phyloP scores from a whole-genome alignment of 2,113 vertebrate species.

The Xyrauchen texanus region DNA sequence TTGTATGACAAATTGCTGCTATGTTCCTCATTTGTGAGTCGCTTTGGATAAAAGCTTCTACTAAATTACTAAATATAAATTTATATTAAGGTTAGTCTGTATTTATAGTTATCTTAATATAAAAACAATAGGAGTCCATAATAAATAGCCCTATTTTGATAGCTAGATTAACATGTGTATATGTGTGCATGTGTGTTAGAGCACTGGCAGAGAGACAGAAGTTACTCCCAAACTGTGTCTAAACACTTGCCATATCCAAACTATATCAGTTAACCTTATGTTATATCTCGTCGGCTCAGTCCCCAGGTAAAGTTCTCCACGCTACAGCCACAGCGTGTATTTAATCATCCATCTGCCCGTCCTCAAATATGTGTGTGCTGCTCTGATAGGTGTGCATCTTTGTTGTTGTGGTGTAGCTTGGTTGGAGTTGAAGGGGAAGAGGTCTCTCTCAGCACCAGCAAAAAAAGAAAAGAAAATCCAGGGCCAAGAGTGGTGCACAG shows the following conservation, averaged over 20 bases:
- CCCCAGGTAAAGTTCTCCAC: slow-evolving; percentile 41
- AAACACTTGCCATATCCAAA: slow-evolving; percentile 31
- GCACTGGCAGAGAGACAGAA: slow-evolving; percentile 15
- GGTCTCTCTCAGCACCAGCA: slow-evolving; percentile 45
- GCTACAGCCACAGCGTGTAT: slow-evolving; percentile 32
- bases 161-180: no score
- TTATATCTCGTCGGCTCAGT: slow-evolving; percentile 40
- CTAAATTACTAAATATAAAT: no score
- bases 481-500: slow-evolving; percentile 44
- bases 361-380: slow-evolving; percentile 26
- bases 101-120: no score
- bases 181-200: slow-evolving; percentile 1
- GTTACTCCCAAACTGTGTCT: slow-evolving; percentile 27
- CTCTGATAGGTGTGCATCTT: slow-evolving; percentile 10
- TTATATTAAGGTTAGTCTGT: no score
- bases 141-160: no score
- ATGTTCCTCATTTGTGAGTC: no score
- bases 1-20: no score
- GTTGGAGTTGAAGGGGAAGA: slow-evolving; percentile 25
- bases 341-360: slow-evolving; percentile 33
- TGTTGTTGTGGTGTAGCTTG: slow-evolving; percentile 39
- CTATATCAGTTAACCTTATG: slow-evolving; percentile 43
- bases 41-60: no score
- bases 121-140: no score
- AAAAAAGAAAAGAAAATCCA: slow-evolving; percentile 29